Evolutionary conservation across 2,797 vertebrate species (phyloP).

Genomic region (Mormyrops boulengeri): DNA sequence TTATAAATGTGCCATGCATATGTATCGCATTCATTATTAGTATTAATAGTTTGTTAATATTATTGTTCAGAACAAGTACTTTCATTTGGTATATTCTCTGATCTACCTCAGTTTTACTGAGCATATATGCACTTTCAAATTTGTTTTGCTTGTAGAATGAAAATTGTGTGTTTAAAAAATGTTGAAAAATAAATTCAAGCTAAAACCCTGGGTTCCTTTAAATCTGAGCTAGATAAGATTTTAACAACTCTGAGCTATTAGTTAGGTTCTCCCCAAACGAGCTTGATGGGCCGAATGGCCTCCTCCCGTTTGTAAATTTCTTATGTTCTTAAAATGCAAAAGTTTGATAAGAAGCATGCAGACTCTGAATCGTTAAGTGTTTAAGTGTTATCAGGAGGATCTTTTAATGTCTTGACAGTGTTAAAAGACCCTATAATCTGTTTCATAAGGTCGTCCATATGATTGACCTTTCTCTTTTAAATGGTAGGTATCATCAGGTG

Average conservation of each 20-base stretch:
- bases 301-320: too few species aligned
- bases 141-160: not conserved
- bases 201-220: not conserved
- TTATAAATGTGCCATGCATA: conserved; percentile 13
- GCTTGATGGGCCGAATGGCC: too few species aligned
- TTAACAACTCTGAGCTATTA: too few species aligned
- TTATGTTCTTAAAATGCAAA: not conserved
- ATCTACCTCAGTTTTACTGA: not conserved
- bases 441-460: not conserved
- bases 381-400: not conserved
- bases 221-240: not conserved
- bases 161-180: not conserved
- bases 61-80: not conserved
- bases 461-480: not conserved
- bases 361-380: not conserved
- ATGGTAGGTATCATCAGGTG: conserved; percentile 83
- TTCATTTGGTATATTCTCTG: not conserved
- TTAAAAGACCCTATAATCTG: not conserved
- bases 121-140: not conserved
- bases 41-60: not conserved
- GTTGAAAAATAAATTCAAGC: not conserved
- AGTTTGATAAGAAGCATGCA: not conserved
- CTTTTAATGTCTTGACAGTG: not conserved
- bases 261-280: too few species aligned
- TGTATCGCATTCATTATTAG: not conserved